A percentile compares a stretch with the other conserved stretches of the same genome.
These are phyloP conservation scores for Chaetorhynchus papuensis DNA, from an alignment of 2,113 vertebrate species.

Conservation along the genomic window DNA sequence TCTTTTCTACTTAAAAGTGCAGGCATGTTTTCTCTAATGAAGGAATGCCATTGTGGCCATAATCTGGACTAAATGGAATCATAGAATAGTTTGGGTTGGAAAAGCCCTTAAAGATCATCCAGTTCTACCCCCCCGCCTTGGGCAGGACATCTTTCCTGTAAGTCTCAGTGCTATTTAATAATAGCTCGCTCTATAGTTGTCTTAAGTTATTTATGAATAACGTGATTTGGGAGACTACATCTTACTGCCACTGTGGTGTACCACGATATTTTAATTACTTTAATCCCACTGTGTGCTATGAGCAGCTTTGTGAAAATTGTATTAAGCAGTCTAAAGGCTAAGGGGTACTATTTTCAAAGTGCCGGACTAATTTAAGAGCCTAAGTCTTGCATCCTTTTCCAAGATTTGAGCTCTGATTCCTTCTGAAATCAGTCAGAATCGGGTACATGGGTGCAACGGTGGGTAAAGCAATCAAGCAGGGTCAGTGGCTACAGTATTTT, in stretches of 20 bases:
- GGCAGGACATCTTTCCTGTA: neutral
- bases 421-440: neutral
- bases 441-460: neutral
- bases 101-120: neutral
- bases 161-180: neutral
- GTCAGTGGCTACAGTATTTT: neutral
- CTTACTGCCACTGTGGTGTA: neutral
- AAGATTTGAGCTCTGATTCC: neutral
- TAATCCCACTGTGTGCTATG: neutral
- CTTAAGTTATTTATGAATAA: slow-evolving; percentile 24
- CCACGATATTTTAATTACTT: slow-evolving; percentile 24
- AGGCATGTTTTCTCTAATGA: neutral
- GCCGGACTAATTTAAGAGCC: neutral
- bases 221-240: neutral
- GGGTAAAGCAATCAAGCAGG: neutral
- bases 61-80: neutral
- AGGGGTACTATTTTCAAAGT: slow-evolving; percentile 1
- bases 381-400: neutral
- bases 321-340: neutral
- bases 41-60: neutral
- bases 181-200: neutral
- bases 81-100: neutral
- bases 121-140: neutral
- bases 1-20: neutral
- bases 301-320: slow-evolving; percentile 27